Evolutionary conservation across 2,113 vertebrate genomes (phyloP), one percentile per base, ranked within the genome.

Genomic region (Glareola pratincola): DNA sequence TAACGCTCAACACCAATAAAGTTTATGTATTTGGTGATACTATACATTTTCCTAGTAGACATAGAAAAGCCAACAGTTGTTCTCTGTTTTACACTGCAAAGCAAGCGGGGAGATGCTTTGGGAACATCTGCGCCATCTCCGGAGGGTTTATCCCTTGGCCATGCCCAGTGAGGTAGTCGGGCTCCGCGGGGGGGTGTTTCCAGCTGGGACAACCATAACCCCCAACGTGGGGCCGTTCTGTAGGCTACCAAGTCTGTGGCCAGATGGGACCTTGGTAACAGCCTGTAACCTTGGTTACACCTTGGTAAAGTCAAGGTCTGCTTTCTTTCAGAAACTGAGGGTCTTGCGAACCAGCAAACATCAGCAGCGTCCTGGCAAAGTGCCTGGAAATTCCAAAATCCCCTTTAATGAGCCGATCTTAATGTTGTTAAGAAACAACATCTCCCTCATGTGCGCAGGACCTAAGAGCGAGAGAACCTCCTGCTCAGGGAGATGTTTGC

Each of bases 181-280:
- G 13, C 53, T 43, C 2, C 3, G 16, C 4, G 6, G 0, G 6
- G 30, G 24, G 27, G 30, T 41, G 3, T 6, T 8, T 16, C 59
- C 60, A 27, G 53, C 30, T 10, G 45, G 36, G 17, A 5, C 0
- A 1, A 9, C 36, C 29, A 3, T 21, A 22, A 32, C 39, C 19
- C 32, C 76, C n/a, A 20, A 1, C 50, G 3, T 2, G 0, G 14
- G 51, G 37, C 19, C 20, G 1, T 24, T 29, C 37, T 7, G 19
- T 4, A 24, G 43, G 53, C 37, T 10, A 20, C 1, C 2, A 18
- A 16, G 15, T 4, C 5, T 7, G 6, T 4, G 14, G 51, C 51
- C 26, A 34, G 20, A 2, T 32, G 32, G 17, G 32, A 47, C 20
- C 2, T 1, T 2, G 34, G 47, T 36, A 56, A 26, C 14, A 26